Base-by-base conservation (phyloP, 2,888 invertebrate species). In the Amphipoea lucens region DNA sequence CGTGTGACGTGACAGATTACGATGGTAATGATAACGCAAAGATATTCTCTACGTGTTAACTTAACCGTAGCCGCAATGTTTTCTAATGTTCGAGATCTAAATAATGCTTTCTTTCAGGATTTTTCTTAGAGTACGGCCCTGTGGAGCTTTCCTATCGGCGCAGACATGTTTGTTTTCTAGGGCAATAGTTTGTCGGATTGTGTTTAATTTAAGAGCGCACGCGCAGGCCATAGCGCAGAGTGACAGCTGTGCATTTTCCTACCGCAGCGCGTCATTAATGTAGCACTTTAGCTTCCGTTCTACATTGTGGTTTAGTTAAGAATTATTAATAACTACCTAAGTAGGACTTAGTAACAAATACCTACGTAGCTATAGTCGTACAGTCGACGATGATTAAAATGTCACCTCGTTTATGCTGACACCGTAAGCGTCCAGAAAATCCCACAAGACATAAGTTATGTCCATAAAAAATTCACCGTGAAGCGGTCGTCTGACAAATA, bases 81-180 rank as follows among this genome's bases (percentile, higher is more conserved):
- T 51, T 62, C 68, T 45, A 23, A 14, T 14, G 17, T 62, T 40
- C 14, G 20, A 14, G 45, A 62, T 77, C 23, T 48, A 36, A 69
- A 60, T 51, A 40, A 29, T 2, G 17, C 4, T 29, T 54, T 23
- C 9, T 57, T 69, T 66, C 40, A 36, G 36, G 2, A 17, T 48
- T 23, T n/a, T 29, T 6, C 11, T 67, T 36, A 14, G 5, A 79
- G 71, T 78, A 60, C 86, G 82, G 76, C 85, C 89, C 86, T 87
- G 68, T 65, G 74, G 51, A 78, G 69, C 72, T 81, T 73, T 76
- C 65, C 79, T 84, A 81, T 85, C 76, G 67, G 70, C 83, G 85
- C 90, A 89, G 90, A 70, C 91, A 88, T 94, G 94, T 95, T 95
- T 96, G 93, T 95, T 95, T 95, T 93, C 91, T 94, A 92, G 92